phyloP scores from a whole-genome alignment of 2,113 vertebrate genomes.

The Ptyas mucosa region DNA sequence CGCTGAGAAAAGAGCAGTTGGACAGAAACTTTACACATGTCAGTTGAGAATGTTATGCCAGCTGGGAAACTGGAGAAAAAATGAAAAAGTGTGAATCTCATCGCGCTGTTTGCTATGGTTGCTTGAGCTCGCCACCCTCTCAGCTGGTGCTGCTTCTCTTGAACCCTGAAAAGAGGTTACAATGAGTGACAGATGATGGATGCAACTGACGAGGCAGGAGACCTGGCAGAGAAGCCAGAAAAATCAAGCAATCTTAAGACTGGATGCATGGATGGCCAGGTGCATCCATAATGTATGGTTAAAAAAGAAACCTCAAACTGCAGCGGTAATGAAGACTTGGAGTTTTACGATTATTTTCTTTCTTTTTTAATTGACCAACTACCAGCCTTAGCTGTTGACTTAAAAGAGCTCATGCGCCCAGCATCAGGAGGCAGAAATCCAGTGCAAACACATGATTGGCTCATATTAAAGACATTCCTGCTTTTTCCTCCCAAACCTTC shows the following conservation, averaged over 20 bases:
- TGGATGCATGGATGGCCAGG: neutral
- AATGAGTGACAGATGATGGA: slow-evolving; percentile 22
- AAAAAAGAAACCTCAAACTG: neutral
- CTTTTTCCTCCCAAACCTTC: neutral
- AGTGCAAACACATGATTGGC: neutral
- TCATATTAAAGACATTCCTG: neutral
- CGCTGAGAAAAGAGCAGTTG: slow-evolving; percentile 23
- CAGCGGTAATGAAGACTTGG: neutral
- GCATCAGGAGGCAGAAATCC: neutral
- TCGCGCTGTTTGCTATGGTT: neutral
- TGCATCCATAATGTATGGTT: neutral
- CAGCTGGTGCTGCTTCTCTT: slow-evolving; percentile 21
- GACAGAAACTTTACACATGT: slow-evolving; percentile 20
- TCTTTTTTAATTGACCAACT: neutral
- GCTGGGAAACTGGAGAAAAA: slow-evolving; percentile 51
- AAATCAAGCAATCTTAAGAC: neutral
- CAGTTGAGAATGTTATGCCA: slow-evolving; percentile 27
- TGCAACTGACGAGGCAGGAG: slow-evolving; percentile 52
- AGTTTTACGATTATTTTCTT: neutral
- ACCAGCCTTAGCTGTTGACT: neutral
- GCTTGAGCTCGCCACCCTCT: slow-evolving; percentile 17
- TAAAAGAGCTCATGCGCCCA: neutral
- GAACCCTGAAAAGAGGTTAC: slow-evolving; percentile 44
- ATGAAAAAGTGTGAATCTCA: slow-evolving; percentile 46
- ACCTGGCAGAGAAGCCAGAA: slow-evolving; percentile 30